phyloP scores from a whole-genome alignment of 2,113 vertebrate genomes.

The Cryptomyrus ogoouensis region DNA sequence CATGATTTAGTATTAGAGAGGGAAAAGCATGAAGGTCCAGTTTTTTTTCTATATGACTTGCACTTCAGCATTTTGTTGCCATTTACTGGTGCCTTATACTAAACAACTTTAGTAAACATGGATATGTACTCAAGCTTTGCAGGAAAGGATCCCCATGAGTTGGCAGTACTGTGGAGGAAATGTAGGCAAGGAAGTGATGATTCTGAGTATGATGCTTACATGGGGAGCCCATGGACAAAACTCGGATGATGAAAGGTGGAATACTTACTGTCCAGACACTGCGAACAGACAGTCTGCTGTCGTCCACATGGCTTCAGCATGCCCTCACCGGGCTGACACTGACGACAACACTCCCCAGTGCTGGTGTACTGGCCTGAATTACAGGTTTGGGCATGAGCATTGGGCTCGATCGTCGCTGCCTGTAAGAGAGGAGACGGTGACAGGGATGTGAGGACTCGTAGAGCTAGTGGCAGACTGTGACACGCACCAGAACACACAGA shows the following conservation, averaged over 20 bases:
- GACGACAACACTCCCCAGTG: constrained; percentile 74
- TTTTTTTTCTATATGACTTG: not conserved
- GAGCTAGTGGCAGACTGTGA: not conserved
- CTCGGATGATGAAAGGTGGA: not conserved
- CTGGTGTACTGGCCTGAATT: constrained; percentile 58
- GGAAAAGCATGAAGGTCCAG: not conserved
- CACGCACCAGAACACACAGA: not conserved
- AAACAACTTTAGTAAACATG: not conserved
- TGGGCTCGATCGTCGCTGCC: constrained; percentile 46
- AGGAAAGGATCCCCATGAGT: not conserved
- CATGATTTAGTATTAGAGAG: not conserved
- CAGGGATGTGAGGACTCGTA: not conserved
- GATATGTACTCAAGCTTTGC: not conserved
- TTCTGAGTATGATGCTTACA: not conserved
- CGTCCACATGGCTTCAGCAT: constrained; percentile 67
- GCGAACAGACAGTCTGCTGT: constrained; percentile 76
- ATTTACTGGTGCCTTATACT: not conserved
- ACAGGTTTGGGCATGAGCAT: constrained; percentile 46
- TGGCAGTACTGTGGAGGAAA: not conserved
- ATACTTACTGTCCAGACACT: constrained; percentile 91
- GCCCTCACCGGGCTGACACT: constrained; percentile 82
- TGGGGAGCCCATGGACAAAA: not conserved
- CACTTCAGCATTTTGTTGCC: not conserved
- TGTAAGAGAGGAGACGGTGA: constrained; percentile 24
- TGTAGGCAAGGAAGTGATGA: not conserved